Conservation (phyloP, 2,888 invertebrate genomes). For the Hydrotaea diabolus region DNA sequence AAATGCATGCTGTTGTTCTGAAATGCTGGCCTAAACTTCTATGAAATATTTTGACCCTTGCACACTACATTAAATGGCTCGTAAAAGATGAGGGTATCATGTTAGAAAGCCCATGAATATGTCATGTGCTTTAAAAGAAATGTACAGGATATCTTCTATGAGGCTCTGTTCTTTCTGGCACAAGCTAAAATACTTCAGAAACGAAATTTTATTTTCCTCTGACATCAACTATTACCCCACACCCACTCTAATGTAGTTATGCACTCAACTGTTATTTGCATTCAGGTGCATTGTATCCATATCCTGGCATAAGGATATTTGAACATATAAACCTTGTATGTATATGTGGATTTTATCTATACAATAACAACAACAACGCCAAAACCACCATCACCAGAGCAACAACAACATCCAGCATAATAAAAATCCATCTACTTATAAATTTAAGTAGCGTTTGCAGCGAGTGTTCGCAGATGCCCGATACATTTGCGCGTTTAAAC, state of each 20-base stretch:
- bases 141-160: too few relatives aligned
- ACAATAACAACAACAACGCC: background rate
- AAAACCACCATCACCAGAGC: background rate
- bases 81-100: too few relatives aligned
- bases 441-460: constrained; percentile 21
- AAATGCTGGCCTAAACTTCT: too few relatives aligned
- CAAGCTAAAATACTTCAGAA: too few relatives aligned
- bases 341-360: background rate
- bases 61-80: too few relatives aligned
- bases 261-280: constrained; percentile 29
- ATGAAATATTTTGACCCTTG: too few relatives aligned
- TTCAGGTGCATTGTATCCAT: constrained; percentile 44
- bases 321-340: background rate
- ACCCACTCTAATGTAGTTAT: background rate
- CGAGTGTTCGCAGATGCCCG: constrained; percentile 22
- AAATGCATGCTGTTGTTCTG: too few relatives aligned
- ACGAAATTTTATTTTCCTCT: too few relatives aligned
- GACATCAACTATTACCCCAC: too few relatives aligned
- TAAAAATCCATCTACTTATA: constrained; percentile 27
- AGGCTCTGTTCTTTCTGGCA: too few relatives aligned
- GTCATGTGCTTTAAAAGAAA: too few relatives aligned
- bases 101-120: too few relatives aligned
- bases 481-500: constrained; percentile 38
- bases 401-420: background rate
- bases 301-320: background rate